Conservation (phyloP, 2,797 vertebrate species). For the Acanthurus leucopareius region DNA sequence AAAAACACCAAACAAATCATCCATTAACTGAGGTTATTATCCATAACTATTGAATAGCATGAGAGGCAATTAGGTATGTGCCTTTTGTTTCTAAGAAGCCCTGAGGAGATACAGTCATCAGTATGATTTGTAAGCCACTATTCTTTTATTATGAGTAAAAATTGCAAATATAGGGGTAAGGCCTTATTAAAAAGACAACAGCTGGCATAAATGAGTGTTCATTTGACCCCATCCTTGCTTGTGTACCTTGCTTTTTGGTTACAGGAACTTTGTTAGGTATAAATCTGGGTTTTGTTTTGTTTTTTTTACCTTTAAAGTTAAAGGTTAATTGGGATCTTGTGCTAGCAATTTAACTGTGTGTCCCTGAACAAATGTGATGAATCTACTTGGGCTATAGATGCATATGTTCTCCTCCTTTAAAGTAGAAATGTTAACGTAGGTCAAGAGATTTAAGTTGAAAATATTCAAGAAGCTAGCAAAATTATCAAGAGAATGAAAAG, state of each 20-base stretch:
- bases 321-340: not conserved
- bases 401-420: not conserved
- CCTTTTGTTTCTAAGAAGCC: not conserved
- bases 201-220: not conserved
- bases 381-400: not conserved
- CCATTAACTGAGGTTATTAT: constrained; percentile 38
- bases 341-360: not conserved
- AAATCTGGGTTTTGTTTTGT: not conserved
- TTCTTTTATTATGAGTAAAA: not conserved
- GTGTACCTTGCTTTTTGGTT: not conserved
- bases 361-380: not conserved
- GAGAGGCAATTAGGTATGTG: constrained; percentile 6
- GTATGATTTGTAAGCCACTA: constrained; percentile 5
- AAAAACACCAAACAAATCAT: constrained; percentile 41
- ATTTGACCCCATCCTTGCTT: not conserved
- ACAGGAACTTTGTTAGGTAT: not conserved
- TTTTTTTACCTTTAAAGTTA: not conserved
- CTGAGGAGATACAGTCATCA: not conserved
- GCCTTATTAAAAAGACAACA: not conserved
- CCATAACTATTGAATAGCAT: constrained; percentile 13
- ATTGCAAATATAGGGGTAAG: not conserved
- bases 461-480: not conserved
- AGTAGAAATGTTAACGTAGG: no score
- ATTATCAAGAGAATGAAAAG: no score
- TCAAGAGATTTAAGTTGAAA: no score